phyloP scores from a whole-genome alignment of 2,113 vertebrate species.

The Carollia perspicillata region DNA sequence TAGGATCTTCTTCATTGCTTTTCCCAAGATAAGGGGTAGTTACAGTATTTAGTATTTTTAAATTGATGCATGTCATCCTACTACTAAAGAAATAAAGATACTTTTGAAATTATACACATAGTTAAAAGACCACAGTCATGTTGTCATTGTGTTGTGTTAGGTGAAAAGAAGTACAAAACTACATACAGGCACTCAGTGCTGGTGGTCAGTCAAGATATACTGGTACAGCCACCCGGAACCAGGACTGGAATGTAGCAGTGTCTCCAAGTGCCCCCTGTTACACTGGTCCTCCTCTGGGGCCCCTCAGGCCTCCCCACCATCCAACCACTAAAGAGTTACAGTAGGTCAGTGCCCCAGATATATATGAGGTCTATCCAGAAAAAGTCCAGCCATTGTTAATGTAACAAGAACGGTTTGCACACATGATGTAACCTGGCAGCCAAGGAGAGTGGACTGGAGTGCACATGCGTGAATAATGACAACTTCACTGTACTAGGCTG shows the following conservation, averaged over 20 bases:
- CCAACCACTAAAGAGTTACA: neutral
- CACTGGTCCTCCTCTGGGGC: neutral
- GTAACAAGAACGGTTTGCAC: no score
- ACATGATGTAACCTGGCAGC: no score
- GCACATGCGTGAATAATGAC: no score
- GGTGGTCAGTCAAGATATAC: neutral
- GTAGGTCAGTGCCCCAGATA: neutral
- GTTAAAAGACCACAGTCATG: neutral
- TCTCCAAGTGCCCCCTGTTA: rapidly evolving
- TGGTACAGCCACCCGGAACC: rapidly evolving
- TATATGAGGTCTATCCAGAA: no score
- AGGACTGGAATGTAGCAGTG: rapidly evolving
- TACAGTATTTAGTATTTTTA: neutral
- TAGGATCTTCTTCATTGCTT: neutral
- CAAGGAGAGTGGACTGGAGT: no score
- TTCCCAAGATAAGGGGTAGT: neutral
- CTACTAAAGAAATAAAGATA: neutral
- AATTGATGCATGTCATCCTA: neutral
- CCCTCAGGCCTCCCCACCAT: no score
- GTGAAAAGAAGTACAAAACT: neutral
- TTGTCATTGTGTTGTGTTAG: neutral
- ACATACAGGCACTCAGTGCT: rapidly evolving
- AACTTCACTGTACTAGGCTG: no score
- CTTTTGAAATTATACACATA: neutral
- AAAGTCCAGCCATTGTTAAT: no score